Evolutionary conservation across 2,797 vertebrate genomes (phyloP).

Genomic region (Galagoides demidoff): DNA sequence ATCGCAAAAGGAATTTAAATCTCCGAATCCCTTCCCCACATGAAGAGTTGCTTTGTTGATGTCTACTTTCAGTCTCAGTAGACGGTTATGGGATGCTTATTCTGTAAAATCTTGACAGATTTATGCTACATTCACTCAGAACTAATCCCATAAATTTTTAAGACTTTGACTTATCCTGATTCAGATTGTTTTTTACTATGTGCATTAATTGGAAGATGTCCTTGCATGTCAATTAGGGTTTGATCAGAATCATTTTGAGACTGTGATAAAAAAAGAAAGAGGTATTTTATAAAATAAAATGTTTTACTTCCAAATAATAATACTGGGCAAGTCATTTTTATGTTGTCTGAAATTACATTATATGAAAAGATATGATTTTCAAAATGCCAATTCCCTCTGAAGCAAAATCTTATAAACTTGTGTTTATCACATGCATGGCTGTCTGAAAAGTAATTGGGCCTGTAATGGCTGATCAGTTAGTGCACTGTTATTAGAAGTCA

Average conservation of each 20-base stretch:
- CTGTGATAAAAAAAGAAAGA: neutral
- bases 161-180: slow-evolving; percentile 58
- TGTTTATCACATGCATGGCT: neutral
- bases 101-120: slow-evolving; percentile 56
- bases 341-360: neutral
- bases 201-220: slow-evolving; percentile 48
- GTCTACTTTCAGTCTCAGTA: slow-evolving; percentile 36
- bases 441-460: slow-evolving; percentile 20
- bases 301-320: neutral
- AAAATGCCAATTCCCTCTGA: neutral
- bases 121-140: slow-evolving; percentile 19
- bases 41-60: slow-evolving; percentile 10
- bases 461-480: slow-evolving; percentile 43
- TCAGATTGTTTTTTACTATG: neutral
- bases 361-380: neutral
- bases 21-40: slow-evolving; percentile 31
- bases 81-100: slow-evolving; percentile 45
- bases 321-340: neutral
- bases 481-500: neutral
- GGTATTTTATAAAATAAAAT: neutral
- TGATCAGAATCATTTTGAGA: slow-evolving; percentile 43
- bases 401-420: neutral
- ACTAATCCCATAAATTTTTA: slow-evolving; percentile 22
- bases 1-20: slow-evolving; percentile 52
- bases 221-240: slow-evolving; percentile 27